Percentiles rank a stretch among this genome's conserved stretches.
These are phyloP conservation scores for Aegithalos caudatus DNA, from an alignment of 2,113 vertebrate species.

Conservation along the genomic window DNA sequence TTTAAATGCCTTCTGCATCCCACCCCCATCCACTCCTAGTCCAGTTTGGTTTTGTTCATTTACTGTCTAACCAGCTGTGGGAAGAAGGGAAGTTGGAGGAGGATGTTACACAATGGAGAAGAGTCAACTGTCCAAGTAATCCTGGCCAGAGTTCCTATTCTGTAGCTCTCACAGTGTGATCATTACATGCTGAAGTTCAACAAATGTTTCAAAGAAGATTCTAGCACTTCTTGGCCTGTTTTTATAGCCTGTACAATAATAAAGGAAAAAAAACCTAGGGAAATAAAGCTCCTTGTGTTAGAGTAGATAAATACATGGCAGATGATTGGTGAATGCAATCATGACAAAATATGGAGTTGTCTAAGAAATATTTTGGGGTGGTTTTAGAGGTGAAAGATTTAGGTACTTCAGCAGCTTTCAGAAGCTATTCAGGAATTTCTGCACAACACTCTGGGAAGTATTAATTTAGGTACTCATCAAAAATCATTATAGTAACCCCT, in stretches of 20 bases:
- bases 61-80: background rate
- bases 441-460: background rate
- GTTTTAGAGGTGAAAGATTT: background rate
- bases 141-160: background rate
- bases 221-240: background rate
- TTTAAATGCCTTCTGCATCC: background rate
- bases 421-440: background rate
- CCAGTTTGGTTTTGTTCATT: background rate
- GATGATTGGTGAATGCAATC: background rate
- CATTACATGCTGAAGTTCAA: background rate
- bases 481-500: background rate
- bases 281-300: background rate
- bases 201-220: background rate
- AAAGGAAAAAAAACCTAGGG: background rate
- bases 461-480: background rate
- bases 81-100: background rate
- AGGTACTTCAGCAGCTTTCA: background rate
- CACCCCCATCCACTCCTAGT: background rate
- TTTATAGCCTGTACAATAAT: background rate
- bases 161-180: background rate
- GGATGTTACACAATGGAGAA: background rate
- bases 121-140: background rate
- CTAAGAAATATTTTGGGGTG: background rate
- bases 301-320: background rate
- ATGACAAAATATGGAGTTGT: background rate